Evolutionary conservation across 1,140 invertebrate species (phyloP).

Genomic region (Microplitis demolitor): DNA sequence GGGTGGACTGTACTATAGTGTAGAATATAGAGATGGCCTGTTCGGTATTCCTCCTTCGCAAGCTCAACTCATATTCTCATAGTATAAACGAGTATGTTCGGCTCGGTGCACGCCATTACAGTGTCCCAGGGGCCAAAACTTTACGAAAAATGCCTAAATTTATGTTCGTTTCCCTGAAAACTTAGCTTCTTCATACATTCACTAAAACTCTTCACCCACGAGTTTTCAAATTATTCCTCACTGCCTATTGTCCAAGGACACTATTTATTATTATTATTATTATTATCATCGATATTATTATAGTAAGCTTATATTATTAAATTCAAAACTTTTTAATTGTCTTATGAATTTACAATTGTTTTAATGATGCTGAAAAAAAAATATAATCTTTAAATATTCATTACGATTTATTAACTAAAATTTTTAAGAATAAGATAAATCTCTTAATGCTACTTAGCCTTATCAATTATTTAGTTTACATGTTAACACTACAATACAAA

Average conservation of each 20-base stretch:
- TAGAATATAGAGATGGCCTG: slow-evolving; percentile 19
- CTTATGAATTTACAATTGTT: too few species aligned
- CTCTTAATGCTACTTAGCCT: too few species aligned
- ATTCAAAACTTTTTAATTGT: background rate
- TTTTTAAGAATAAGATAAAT: too few species aligned
- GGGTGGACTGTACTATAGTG: background rate
- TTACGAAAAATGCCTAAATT: slow-evolving; percentile 35
- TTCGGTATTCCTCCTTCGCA: slow-evolving; percentile 11
- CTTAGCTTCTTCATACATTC: slow-evolving; percentile 3
- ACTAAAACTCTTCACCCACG: slow-evolving; percentile 12
- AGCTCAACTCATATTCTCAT: slow-evolving; percentile 21
- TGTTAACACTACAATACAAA: too few species aligned
- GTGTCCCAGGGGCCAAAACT: slow-evolving; percentile 35
- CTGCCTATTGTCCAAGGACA: slow-evolving; percentile 26
- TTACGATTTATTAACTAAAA: too few species aligned
- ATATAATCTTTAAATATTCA: too few species aligned
- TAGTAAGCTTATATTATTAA: background rate
- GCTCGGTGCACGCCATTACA: slow-evolving; percentile 35
- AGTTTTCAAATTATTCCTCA: slow-evolving; percentile 33
- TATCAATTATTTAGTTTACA: too few species aligned
- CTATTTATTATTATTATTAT: slow-evolving; percentile 32
- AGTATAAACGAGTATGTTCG: slow-evolving; percentile 34
- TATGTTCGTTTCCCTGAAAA: slow-evolving; percentile 24
- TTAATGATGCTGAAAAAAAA: too few species aligned
- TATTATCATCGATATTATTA: slow-evolving; percentile 16